These are phyloP conservation scores for Aurelia aurita DNA, from an alignment of 30 jellyfish, hydroid and myxozoan genomes.

Conservation along the genomic window DNA sequence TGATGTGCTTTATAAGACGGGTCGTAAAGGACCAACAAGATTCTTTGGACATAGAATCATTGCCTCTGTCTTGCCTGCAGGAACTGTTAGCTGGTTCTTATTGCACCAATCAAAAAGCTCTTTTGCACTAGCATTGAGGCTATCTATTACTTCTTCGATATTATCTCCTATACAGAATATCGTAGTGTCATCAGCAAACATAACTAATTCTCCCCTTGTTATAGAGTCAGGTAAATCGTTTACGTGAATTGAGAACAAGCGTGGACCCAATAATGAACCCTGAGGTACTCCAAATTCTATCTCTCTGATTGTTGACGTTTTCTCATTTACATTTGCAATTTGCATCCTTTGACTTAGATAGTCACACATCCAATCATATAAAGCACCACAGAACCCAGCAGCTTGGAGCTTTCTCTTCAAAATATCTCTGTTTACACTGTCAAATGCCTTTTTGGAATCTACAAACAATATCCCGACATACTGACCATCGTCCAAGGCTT, in stretches of 20 bases:
- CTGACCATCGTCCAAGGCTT: too few species aligned
- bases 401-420: slow-evolving; percentile 7
- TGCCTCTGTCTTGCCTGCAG: slow-evolving; percentile 54
- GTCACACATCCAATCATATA: neutral
- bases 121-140: too few species aligned
- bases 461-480: too few species aligned
- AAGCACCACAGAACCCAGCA: neutral
- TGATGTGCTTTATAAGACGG: slow-evolving; percentile 38
- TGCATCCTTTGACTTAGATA: too few species aligned
- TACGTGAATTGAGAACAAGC: too few species aligned
- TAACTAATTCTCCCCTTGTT: slow-evolving; percentile 12
- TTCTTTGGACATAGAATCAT: slow-evolving; percentile 31
- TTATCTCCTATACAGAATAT: slow-evolving; percentile 26
- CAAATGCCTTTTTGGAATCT: neutral
- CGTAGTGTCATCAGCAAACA: slow-evolving; percentile 22
- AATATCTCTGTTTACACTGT: neutral
- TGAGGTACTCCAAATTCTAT: too few species aligned
- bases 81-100: slow-evolving; percentile 51
- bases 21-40: slow-evolving; percentile 49
- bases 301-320: too few species aligned
- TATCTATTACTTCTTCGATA: too few species aligned
- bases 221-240: too few species aligned
- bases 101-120: too few species aligned
- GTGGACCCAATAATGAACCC: too few species aligned
- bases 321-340: too few species aligned